Evolutionary conservation across 1,140 invertebrate species (phyloP).

Genomic region (Drosophila bipectinata): DNA sequence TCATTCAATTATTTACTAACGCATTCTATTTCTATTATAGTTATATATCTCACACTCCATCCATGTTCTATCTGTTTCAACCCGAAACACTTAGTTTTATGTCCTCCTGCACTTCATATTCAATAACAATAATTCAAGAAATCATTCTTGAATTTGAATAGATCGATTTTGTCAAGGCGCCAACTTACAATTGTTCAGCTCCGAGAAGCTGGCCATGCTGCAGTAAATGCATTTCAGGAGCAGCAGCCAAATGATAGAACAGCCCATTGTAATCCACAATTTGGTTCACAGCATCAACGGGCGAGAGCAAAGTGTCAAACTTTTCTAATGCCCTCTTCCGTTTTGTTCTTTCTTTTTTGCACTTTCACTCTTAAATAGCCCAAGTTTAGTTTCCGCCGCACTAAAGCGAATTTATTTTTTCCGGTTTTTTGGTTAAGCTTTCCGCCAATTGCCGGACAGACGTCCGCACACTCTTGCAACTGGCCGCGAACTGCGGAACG

Average conservation of each 20-base stretch:
- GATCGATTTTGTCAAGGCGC: background rate
- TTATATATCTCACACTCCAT: no score
- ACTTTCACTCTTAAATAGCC: constrained; percentile 68
- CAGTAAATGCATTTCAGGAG: constrained; percentile 43
- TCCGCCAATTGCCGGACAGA: constrained; percentile 34
- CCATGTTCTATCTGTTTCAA: no score
- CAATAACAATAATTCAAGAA: no score
- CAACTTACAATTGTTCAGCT: constrained; percentile 70
- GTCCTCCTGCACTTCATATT: no score
- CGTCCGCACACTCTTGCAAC: constrained; percentile 71
- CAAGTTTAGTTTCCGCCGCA: constrained; percentile 61
- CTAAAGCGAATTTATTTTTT: constrained; percentile 60
- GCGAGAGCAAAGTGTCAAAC: constrained; percentile 35
- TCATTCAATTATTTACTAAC: no score
- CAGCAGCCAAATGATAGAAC: constrained; percentile 37
- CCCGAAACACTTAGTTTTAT: no score
- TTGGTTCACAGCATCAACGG: constrained; percentile 15
- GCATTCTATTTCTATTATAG: no score
- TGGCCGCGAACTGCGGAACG: constrained; percentile 66
- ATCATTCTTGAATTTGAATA: background rate
- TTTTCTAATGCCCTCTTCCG: constrained; percentile 26
- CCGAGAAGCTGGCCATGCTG: constrained; percentile 51
- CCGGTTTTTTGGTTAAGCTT: constrained; percentile 35
- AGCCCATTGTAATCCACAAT: constrained; percentile 40
- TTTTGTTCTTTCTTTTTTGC: constrained; percentile 16